phyloP scores from a whole-genome alignment of 2,797 vertebrate genomes.

The Spinibarbus caldwelli region DNA sequence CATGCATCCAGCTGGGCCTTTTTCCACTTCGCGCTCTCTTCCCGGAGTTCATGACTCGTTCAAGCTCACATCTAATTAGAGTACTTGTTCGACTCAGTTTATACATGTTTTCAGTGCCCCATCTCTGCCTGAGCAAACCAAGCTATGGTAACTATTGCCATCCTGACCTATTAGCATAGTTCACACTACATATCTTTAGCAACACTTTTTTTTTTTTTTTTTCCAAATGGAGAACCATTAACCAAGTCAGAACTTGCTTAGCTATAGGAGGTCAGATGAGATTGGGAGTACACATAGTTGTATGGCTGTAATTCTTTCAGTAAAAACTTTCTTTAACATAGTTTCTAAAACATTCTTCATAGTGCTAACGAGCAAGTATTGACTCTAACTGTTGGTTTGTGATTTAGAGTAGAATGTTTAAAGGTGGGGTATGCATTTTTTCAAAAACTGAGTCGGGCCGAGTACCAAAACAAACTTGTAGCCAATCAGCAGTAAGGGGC shows the following conservation, averaged over 20 bases:
- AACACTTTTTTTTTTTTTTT: neutral
- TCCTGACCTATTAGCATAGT: neutral
- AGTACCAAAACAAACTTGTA: no score
- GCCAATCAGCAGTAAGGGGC: no score
- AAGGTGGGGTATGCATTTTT: no score
- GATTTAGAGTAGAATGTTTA: neutral
- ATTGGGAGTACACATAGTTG: neutral
- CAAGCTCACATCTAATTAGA: constrained; percentile 32
- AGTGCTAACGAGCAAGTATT: neutral
- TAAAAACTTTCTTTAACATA: neutral
- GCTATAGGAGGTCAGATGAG: neutral
- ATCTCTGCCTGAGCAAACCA: neutral
- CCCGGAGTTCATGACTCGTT: constrained; percentile 22
- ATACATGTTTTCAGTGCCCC: no score
- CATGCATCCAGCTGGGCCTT: constrained; percentile 20
- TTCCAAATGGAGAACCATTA: no score
- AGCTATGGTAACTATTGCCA: neutral
- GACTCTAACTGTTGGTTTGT: neutral
- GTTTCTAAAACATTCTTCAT: neutral
- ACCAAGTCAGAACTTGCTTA: neutral
- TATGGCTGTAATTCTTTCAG: neutral
- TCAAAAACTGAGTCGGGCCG: no score
- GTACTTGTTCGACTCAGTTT: constrained; percentile 23
- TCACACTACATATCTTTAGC: neutral
- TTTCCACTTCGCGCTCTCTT: constrained; percentile 37